Conservation (phyloP, 2,888 invertebrate species). For the Sarcophaga subvicina region DNA sequence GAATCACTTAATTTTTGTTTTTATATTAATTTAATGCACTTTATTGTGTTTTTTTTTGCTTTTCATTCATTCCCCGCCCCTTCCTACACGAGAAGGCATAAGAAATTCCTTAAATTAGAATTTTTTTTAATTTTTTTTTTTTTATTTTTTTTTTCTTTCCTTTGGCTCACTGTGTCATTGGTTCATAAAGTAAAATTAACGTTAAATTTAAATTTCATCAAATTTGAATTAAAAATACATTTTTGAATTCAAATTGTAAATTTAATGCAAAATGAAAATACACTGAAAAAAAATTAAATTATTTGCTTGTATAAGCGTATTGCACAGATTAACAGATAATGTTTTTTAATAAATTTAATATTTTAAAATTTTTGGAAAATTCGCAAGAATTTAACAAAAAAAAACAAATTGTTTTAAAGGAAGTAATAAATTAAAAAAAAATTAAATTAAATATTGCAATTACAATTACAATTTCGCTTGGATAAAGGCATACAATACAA, state of each 20-base stretch:
- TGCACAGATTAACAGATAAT: too few species aligned
- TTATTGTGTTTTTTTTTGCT: constrained; percentile 7
- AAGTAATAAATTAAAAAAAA: too few species aligned
- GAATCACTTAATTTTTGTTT: constrained; percentile 46
- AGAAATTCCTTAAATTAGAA: constrained; percentile 38
- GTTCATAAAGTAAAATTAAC: constrained; percentile 61
- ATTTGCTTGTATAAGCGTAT: too few species aligned
- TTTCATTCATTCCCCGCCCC: constrained; percentile 3
- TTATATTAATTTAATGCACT: constrained; percentile 38
- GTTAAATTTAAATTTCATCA: constrained; percentile 55
- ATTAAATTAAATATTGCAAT: too few species aligned
- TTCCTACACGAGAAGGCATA: constrained; percentile 8
- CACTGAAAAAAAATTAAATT: neutral
- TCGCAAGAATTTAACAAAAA: too few species aligned
- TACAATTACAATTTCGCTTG: too few species aligned
- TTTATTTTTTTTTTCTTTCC: constrained; percentile 15
- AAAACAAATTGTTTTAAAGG: too few species aligned
- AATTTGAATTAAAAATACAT: constrained; percentile 49
- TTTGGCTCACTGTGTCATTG: constrained; percentile 67
- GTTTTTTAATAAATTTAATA: too few species aligned
- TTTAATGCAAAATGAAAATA: constrained; percentile 25
- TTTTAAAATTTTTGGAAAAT: too few species aligned
- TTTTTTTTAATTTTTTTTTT: neutral
- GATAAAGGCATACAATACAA: too few species aligned
- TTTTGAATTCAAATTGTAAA: neutral